phyloP scores from a whole-genome alignment of 1,140 invertebrate species.

The Caenorhabditis latens region DNA sequence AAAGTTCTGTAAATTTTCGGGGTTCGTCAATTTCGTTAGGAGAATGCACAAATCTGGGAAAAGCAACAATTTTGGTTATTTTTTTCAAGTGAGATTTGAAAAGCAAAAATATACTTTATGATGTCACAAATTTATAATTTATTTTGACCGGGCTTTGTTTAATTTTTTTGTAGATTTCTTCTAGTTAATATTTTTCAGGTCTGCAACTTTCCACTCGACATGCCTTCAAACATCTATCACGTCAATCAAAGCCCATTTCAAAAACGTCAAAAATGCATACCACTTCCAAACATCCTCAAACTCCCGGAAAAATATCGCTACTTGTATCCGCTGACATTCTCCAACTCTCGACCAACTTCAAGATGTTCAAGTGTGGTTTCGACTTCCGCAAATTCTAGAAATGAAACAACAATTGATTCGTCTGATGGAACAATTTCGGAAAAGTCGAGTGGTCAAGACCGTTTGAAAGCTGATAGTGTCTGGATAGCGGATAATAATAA shows the following conservation, averaged over 20 bases:
- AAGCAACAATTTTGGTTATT: too few species aligned
- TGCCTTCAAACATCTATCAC: constrained; percentile 16
- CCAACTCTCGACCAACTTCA: neutral
- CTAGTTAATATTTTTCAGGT: neutral
- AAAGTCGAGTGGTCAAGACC: neutral
- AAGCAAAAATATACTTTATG: too few species aligned
- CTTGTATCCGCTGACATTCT: constrained; percentile 8
- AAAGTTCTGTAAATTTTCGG: too few species aligned
- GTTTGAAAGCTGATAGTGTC: constrained; percentile 18
- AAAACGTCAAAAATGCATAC: constrained; percentile 26
- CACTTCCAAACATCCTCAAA: neutral
- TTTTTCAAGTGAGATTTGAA: too few species aligned
- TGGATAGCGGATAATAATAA: neutral
- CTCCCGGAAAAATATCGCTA: constrained; percentile 9
- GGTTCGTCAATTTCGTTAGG: too few species aligned
- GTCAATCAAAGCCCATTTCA: neutral
- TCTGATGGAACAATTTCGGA: constrained; percentile 10
- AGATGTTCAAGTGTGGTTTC: constrained; percentile 2
- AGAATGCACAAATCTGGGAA: too few species aligned
- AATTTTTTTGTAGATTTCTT: too few species aligned
- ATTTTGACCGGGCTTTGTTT: too few species aligned
- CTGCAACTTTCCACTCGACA: constrained; percentile 19
- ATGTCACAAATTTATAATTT: too few species aligned
- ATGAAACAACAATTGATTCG: neutral
- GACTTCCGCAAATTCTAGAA: neutral